Evolutionary conservation across 2,797 vertebrate species (phyloP), one percentile per base, ranked within the genome.

Genomic region (Nannoperca australis): DNA sequence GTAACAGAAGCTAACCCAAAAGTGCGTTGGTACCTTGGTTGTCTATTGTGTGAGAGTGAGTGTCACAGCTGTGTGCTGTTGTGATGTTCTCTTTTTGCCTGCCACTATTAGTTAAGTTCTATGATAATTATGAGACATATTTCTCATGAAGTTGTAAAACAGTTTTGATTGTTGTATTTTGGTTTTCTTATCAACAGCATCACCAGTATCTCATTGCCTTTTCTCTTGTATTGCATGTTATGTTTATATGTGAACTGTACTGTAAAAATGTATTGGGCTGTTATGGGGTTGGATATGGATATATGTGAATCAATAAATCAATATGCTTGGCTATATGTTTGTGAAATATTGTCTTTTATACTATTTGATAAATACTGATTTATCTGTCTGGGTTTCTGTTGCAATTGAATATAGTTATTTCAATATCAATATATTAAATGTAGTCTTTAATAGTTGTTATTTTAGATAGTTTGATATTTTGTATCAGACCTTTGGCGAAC

Each of bases 221-320:
- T 77, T 73, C 20, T 88, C 63, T 84, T 82, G 73, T 81, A 58
- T 74, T 90, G 89, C 86, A 89, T 93, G 90, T 66, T 62, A 47
- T 63, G 72, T 88, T 65, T 87, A 67, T 84, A 32, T 82, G 86
- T 92, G 76, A 81, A 76, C 44, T 82, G 67, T 91, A 63, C 50
- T 88, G 71, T 87, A 83, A 85, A 70, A 81, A 49, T 3, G 45
- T 42, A 75, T 51, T 51, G 76, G 40, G 24, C 51, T 68, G 71
- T 84, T 88, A 27, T 27, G 24, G 24, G 24, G 73, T 88, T 88
- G 63, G 56, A 86, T 76, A 78, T 89, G 49, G 42, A 60, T 85
- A 40, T 85, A 78, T 86, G 58, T 85, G 56, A 88, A 82, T 76
- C 42, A 92, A 91, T 92, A 91, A 93, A 92, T 84, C 54, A 58